Conservation (phyloP, 35 echinoderm and acorn worm genomes). For the Anneissia japonica region DNA sequence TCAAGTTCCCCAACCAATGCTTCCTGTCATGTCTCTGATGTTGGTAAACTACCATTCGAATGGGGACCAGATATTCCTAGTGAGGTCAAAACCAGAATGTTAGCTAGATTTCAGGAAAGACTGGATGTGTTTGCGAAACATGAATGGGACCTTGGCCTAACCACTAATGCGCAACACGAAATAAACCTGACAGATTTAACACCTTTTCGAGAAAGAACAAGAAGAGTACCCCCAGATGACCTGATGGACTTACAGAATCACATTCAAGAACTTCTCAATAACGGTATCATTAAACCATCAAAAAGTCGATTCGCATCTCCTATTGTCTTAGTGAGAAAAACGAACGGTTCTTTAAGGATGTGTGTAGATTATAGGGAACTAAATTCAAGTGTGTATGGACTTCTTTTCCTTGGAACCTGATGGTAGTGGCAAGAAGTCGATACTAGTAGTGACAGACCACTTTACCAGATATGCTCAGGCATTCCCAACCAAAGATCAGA, state of each 20-base stretch:
- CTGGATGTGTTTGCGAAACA: conserved; percentile 17
- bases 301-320: conserved; percentile 57
- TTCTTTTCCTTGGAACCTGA: too few species aligned
- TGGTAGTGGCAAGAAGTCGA: too few species aligned
- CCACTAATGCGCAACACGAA: conserved; percentile 1
- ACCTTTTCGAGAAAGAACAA: conserved; percentile 35
- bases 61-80: conserved; percentile 30
- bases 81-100: conserved; percentile 22
- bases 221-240: conserved; percentile 29
- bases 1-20: too few species aligned
- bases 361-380: too few species aligned
- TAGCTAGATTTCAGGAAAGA: background rate
- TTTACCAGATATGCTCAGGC: too few species aligned
- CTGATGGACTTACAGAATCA: conserved; percentile 16
- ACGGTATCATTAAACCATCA: conserved; percentile 40
- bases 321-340: too few species aligned
- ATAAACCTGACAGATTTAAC: conserved; percentile 28
- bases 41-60: conserved; percentile 27
- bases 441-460: too few species aligned
- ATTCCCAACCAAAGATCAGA: too few species aligned
- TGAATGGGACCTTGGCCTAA: conserved; percentile 31
- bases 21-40: background rate
- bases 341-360: too few species aligned
- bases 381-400: too few species aligned
- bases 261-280: conserved; percentile 23